These are phyloP conservation scores for Ectropis crepuscularia DNA, from an alignment of 2,888 invertebrate species.

Conservation along the genomic window DNA sequence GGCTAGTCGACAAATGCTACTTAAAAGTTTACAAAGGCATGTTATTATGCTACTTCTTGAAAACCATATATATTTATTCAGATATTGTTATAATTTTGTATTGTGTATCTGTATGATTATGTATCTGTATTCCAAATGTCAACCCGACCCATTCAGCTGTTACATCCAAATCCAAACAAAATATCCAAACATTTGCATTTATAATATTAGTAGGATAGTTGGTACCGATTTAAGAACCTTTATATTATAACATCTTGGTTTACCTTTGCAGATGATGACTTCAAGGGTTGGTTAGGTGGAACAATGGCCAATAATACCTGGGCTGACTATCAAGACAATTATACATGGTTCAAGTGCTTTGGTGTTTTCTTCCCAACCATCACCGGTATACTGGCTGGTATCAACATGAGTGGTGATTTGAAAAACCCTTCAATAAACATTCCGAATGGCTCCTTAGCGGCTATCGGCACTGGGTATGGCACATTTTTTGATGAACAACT, in stretches of 20 bases:
- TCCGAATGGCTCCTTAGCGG: slow-evolving; percentile 96
- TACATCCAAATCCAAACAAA: too few relatives aligned
- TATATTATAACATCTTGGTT: not conserved
- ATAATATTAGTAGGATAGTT: too few relatives aligned
- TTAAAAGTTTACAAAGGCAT: too few relatives aligned
- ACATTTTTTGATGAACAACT: too few relatives aligned
- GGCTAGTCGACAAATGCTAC: too few relatives aligned
- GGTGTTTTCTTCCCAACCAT: slow-evolving; percentile 99
- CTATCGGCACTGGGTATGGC: slow-evolving; percentile 93
- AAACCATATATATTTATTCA: too few relatives aligned
- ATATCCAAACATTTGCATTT: too few relatives aligned
- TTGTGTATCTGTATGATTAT: too few relatives aligned
- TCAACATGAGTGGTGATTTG: slow-evolving; percentile 99
- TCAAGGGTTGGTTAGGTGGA: slow-evolving; percentile 93
- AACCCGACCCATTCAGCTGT: too few relatives aligned
- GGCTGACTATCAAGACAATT: slow-evolving; percentile 90
- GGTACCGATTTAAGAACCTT: not conserved
- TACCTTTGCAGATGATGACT: slow-evolving; percentile 79
- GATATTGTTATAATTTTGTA: too few relatives aligned
- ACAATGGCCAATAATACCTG: slow-evolving; percentile 93
- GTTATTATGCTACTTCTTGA: too few relatives aligned
- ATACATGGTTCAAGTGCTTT: slow-evolving; percentile 98
- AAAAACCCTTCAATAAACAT: slow-evolving; percentile 96
- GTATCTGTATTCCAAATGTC: too few relatives aligned
- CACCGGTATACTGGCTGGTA: slow-evolving; percentile 98